A percentile compares a stretch with the other conserved stretches of the same genome.
These are phyloP conservation scores for Herpetotheres cachinnans DNA, from an alignment of 2,113 vertebrate genomes.

Conservation along the genomic window DNA sequence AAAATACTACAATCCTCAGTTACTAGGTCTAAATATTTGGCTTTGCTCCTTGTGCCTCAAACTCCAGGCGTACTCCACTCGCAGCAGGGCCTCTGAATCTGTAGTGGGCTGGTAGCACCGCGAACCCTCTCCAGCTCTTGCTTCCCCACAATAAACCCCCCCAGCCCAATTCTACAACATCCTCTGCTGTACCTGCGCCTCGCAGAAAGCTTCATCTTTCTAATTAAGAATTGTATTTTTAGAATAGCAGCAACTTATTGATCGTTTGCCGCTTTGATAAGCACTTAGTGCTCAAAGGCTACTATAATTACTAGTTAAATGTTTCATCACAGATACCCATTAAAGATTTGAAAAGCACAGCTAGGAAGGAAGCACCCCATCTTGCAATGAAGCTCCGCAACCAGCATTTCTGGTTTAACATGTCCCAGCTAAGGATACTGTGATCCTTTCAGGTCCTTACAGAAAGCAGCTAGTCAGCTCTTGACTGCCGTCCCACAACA, in stretches of 20 bases:
- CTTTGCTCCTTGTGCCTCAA: not conserved
- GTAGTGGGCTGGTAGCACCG: not conserved
- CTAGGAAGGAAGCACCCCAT: accelerated
- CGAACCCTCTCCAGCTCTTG: not conserved
- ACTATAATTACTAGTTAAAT: not conserved
- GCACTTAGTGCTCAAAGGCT: not conserved
- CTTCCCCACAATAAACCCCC: not conserved
- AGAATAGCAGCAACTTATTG: not conserved
- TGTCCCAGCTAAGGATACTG: not conserved
- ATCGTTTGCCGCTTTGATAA: not conserved
- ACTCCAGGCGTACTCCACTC: not conserved
- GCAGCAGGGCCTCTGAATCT: not conserved
- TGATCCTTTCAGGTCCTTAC: not conserved
- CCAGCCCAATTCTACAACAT: not conserved
- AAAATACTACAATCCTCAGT: not conserved
- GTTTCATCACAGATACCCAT: not conserved
- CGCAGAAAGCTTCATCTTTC: not conserved
- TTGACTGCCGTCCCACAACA: not conserved
- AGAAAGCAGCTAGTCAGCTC: not conserved
- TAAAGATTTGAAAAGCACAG: not conserved
- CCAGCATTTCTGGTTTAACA: slow-evolving; percentile 55
- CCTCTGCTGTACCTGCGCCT: not conserved
- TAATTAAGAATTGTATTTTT: not conserved
- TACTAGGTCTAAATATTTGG: not conserved
- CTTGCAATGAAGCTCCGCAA: not conserved